Conservation (phyloP, 2,113 vertebrate genomes). For the Numida meleagris region DNA sequence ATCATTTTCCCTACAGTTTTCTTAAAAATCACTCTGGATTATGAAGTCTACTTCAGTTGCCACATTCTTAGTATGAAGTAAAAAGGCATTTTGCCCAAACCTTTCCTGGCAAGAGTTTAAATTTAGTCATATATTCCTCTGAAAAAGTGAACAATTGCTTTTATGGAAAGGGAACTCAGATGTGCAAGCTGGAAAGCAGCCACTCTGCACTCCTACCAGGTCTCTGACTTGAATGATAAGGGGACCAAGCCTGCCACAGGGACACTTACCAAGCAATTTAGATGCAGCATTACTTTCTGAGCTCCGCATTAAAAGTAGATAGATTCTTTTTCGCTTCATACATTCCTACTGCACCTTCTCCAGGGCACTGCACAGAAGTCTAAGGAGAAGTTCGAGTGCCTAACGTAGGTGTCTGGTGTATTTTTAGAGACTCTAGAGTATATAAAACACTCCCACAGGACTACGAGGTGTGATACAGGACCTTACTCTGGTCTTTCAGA, state of each 20-base stretch:
- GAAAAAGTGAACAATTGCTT: slow-evolving; percentile 14
- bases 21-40: not conserved
- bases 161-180: not conserved
- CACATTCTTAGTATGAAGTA: slow-evolving; percentile 4
- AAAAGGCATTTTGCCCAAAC: slow-evolving; percentile 1
- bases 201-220: not conserved
- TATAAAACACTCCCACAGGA: not conserved
- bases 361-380: not conserved
- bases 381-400: not conserved
- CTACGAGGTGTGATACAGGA: not conserved
- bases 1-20: slow-evolving; percentile 20
- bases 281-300: slow-evolving; percentile 44
- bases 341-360: slow-evolving; percentile 35
- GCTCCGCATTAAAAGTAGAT: slow-evolving; percentile 25
- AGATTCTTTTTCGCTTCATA: slow-evolving; percentile 32
- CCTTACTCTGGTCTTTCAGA: not conserved
- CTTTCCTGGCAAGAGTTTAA: not conserved
- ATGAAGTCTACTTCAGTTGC: slow-evolving; percentile 16
- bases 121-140: slow-evolving; percentile 7
- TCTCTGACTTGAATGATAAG: slow-evolving; percentile 51
- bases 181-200: not conserved
- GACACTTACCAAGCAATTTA: slow-evolving; percentile 51
- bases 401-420: not conserved
- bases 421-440: not conserved
- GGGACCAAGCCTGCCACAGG: not conserved